A percentile compares a stretch with the other conserved stretches of the same genome.
phyloP scores from a whole-genome alignment of 2,113 vertebrate genomes.

The Procavia capensis region DNA sequence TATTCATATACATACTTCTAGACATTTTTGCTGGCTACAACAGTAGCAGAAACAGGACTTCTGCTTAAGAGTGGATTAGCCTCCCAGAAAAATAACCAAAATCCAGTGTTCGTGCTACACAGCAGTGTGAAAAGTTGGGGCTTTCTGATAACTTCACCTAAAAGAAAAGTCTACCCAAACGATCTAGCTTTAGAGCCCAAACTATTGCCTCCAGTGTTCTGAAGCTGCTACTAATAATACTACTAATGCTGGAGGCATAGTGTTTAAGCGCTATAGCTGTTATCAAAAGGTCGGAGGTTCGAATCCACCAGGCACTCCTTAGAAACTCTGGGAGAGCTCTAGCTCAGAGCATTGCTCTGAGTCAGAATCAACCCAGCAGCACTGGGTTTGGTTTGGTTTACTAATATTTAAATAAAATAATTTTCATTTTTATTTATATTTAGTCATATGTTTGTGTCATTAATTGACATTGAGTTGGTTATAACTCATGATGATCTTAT shows the following conservation, averaged over 20 bases:
- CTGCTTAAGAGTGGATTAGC: not conserved
- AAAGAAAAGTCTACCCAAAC: not conserved
- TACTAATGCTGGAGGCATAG: too few relatives aligned
- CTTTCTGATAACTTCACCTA: not conserved
- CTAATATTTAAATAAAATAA: not conserved
- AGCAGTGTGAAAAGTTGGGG: not conserved
- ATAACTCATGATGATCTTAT: too few relatives aligned
- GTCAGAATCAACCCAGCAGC: too few relatives aligned
- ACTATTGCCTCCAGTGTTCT: not conserved
- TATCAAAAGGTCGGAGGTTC: too few relatives aligned
- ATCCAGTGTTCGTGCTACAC: not conserved
- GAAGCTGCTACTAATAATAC: not conserved
- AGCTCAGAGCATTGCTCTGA: too few relatives aligned
- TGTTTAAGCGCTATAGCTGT: too few relatives aligned
- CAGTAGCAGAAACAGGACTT: not conserved
- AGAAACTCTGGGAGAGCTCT: too few relatives aligned
- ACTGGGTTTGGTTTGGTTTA: too few relatives aligned
- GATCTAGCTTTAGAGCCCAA: not conserved
- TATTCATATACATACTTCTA: slow-evolving; percentile 2
- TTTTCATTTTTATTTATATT: not conserved
- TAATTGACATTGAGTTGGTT: too few relatives aligned
- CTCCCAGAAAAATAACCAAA: slow-evolving; percentile 43
- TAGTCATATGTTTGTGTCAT: not conserved
- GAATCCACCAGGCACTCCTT: too few relatives aligned
- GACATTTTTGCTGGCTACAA: not conserved